A percentile compares a stretch with the other conserved stretches of the same genome.
These are phyloP conservation scores for Andrena minutula DNA, from an alignment of 2,888 invertebrate species.

Conservation along the genomic window DNA sequence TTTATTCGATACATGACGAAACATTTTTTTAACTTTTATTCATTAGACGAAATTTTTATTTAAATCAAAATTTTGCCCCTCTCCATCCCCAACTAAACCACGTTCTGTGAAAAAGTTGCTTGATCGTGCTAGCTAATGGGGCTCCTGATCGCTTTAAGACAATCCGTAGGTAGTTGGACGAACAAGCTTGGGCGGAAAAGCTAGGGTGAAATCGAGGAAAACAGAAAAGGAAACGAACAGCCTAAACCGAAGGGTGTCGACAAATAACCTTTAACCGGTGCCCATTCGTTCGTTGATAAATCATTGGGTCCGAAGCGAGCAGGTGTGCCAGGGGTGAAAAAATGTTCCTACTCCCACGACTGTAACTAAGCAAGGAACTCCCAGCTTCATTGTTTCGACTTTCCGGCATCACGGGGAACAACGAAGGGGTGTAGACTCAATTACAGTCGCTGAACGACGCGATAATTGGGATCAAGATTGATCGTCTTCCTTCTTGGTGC, in stretches of 20 bases:
- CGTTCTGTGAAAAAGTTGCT: no score
- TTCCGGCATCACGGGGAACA: slow-evolving; percentile 71
- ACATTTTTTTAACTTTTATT: no score
- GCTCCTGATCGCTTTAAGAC: no score
- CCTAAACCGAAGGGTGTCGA: slow-evolving; percentile 29
- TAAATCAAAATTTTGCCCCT: no score
- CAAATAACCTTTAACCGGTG: slow-evolving; percentile 44
- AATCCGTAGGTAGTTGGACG: no score
- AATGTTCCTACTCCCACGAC: slow-evolving; percentile 46
- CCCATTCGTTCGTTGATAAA: slow-evolving; percentile 61
- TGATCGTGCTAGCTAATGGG: no score
- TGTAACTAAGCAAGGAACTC: slow-evolving; percentile 39
- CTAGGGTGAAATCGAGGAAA: slow-evolving; percentile 9
- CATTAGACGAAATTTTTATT: no score
- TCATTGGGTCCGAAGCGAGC: slow-evolving; percentile 54
- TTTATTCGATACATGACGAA: no score
- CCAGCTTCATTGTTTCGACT: slow-evolving; percentile 67
- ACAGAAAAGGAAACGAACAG: slow-evolving; percentile 18
- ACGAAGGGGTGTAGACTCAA: slow-evolving; percentile 72
- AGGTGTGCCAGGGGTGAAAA: slow-evolving; percentile 57
- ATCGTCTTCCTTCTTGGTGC: slow-evolving; percentile 74
- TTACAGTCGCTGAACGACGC: slow-evolving; percentile 81
- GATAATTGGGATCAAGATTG: slow-evolving; percentile 82
- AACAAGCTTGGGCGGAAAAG: background rate
- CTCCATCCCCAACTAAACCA: no score